phyloP scores from a whole-genome alignment of 1,140 invertebrate species.

The Hestina assimilis region DNA sequence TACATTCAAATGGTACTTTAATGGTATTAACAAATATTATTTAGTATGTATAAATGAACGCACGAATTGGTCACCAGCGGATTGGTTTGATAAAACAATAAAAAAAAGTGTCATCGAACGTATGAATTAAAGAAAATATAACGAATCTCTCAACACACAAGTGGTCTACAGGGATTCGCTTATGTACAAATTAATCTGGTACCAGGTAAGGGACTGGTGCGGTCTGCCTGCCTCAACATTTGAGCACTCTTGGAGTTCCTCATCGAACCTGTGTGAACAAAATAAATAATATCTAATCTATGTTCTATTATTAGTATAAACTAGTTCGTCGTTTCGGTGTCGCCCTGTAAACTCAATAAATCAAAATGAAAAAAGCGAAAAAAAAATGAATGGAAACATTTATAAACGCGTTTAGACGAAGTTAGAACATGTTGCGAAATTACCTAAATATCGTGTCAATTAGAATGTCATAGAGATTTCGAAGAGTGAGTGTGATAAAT shows the following conservation, averaged over 20 bases:
- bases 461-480: not conserved
- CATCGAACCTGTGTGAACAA: slow-evolving; percentile 76
- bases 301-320: slow-evolving; percentile 33
- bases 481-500: slow-evolving; percentile 10
- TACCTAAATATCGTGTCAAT: not conserved
- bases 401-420: not conserved
- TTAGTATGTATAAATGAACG: slow-evolving; percentile 11
- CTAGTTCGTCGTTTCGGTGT: slow-evolving; percentile 19
- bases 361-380: slow-evolving; percentile 32
- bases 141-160: slow-evolving; percentile 36
- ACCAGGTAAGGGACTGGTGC: slow-evolving; percentile 78
- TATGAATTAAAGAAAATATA: slow-evolving; percentile 37
- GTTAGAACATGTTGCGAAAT: not conserved
- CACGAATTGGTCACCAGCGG: slow-evolving; percentile 50
- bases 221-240: slow-evolving; percentile 78
- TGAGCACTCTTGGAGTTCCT: slow-evolving; percentile 78
- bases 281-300: slow-evolving; percentile 64
- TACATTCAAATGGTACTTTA: slow-evolving; percentile 15
- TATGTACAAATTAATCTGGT: slow-evolving; percentile 63
- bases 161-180: slow-evolving; percentile 60
- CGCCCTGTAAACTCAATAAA: slow-evolving; percentile 34
- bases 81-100: slow-evolving; percentile 26
- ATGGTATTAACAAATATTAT: slow-evolving; percentile 13
- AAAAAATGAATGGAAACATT: slow-evolving; percentile 6
- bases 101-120: slow-evolving; percentile 18